Conservation (phyloP, 2,797 vertebrate species). For the Melanotaenia nigrans region DNA sequence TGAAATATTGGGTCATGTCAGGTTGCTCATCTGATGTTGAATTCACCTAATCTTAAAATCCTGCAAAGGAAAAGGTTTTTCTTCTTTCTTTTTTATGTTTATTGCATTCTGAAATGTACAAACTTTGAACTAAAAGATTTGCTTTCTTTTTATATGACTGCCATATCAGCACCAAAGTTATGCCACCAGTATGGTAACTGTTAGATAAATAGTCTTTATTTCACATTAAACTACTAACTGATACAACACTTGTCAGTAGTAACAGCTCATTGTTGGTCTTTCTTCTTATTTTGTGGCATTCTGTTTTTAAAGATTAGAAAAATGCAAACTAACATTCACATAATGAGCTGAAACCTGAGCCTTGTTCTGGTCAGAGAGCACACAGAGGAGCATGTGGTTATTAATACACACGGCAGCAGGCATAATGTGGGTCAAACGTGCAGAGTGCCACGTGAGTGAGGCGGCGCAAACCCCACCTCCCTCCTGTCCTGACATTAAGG, state of each 20-base stretch:
- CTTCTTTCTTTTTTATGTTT: not conserved
- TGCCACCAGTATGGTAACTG: not conserved
- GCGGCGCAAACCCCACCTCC: conserved; percentile 39
- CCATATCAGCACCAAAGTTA: not conserved
- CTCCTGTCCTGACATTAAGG: conserved; percentile 39
- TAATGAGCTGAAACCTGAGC: conserved; percentile 48
- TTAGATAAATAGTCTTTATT: not conserved
- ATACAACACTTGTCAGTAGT: too few relatives aligned
- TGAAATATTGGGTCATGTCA: not conserved
- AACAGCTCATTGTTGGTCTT: not conserved
- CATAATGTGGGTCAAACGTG: conserved; percentile 75
- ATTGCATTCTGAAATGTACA: not conserved
- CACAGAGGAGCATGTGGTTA: conserved; percentile 60
- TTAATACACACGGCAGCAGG: conserved; percentile 65
- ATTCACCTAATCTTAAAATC: not conserved
- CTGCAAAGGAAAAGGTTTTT: too few relatives aligned
- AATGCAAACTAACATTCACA: conserved; percentile 15
- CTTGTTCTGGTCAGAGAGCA: conserved; percentile 37
- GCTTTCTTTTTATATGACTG: not conserved
- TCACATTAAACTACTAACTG: not conserved
- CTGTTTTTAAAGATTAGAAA: not conserved
- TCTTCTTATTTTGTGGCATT: not conserved
- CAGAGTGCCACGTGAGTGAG: conserved; percentile 58
- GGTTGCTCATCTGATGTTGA: not conserved
- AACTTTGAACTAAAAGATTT: not conserved